A percentile compares a stretch with the other conserved stretches of the same genome.
phyloP scores from a whole-genome alignment of 2,113 vertebrate genomes.

The Tricholaema leucomelas region DNA sequence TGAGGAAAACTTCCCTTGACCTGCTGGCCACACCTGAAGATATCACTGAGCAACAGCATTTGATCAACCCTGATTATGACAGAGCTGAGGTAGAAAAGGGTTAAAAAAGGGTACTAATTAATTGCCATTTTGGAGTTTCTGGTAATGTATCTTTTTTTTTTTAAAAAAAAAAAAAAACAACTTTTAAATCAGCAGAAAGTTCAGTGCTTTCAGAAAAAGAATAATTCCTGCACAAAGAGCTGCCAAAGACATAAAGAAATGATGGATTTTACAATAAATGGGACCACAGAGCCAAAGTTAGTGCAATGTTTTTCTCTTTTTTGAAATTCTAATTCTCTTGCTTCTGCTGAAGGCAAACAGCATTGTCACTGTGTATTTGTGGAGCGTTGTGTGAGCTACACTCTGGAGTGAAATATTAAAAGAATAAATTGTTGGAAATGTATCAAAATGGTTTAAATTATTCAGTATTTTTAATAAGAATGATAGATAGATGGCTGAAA shows the following conservation, averaged over 20 bases:
- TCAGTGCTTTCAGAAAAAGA: constrained; percentile 1
- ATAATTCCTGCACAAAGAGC: not conserved
- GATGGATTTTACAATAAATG: not conserved
- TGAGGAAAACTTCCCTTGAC: too few species aligned
- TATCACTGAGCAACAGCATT: not conserved
- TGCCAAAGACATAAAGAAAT: not conserved
- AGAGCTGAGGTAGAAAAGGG: not conserved
- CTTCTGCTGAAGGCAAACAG: constrained; percentile 9
- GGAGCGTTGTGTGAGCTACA: not conserved
- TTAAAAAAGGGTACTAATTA: not conserved
- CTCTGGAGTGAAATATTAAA: constrained; percentile 25
- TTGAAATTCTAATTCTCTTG: constrained; percentile 4
- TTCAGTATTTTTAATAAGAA: constrained; percentile 30
- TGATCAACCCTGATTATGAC: not conserved
- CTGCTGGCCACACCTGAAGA: too few species aligned
- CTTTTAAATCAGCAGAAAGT: not conserved
- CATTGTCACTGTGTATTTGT: not conserved
- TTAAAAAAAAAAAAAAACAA: too few species aligned
- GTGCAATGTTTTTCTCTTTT: not conserved
- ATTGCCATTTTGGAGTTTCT: not conserved
- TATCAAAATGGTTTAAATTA: constrained; percentile 16
- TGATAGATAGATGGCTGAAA: constrained; percentile 16
- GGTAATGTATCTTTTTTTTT: not conserved
- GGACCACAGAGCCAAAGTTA: not conserved
- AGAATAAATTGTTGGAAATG: not conserved